Evolutionary conservation across 2,113 vertebrate species (phyloP), one percentile per base, ranked within the genome.

Genomic region (Azemiops feae): DNA sequence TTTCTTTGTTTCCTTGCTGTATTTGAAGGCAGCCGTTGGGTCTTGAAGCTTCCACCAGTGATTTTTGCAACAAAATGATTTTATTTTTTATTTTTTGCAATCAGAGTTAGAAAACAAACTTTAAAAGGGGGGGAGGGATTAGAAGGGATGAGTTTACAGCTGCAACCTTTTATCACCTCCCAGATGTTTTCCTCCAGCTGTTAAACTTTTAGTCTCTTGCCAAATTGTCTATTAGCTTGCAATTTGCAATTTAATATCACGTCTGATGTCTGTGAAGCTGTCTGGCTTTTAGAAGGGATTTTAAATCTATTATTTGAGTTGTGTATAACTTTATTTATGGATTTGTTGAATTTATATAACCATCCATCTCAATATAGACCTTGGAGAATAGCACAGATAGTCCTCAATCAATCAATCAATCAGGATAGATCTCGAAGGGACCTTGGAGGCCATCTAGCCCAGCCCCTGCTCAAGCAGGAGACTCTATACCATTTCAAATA

Each of bases 21-120:
- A 74, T 95, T 94, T 95, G 93, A 91, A 92, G 91, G 93, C 92
- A 92, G 93, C 90, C 93, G 86, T 94, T 90, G 86, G 39, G 3
- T 3, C 45, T 52, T 91, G 50, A 11, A 88, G 92, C 93, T 89
- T 95, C 39, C 89, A 93, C 92, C 81, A 39, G 93, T 69, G 16
- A 9, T 74, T 88, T 87, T 18, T 94, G 91, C 92, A 89, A 89
- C 43, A 60, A 60, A 18, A 0, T 53, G 89, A 87, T n/a, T 22
- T 64, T 64, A 5, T 25, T 34, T 16, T 11, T 0, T 50, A 45
- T 54, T 39, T 27, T 54, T 69, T 45, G 57, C 91, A 20, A 30
- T 22, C 0, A 6, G 25, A 88, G 47, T 39, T 47, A 20, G 45
- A 57, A 85, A 53, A 85, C 4, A 6, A 39, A 34, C 39, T 45